A percentile compares a stretch with the other conserved stretches of the same genome.
Conservation (phyloP, 2,888 invertebrate genomes). For the Isotomurus palustris region DNA sequence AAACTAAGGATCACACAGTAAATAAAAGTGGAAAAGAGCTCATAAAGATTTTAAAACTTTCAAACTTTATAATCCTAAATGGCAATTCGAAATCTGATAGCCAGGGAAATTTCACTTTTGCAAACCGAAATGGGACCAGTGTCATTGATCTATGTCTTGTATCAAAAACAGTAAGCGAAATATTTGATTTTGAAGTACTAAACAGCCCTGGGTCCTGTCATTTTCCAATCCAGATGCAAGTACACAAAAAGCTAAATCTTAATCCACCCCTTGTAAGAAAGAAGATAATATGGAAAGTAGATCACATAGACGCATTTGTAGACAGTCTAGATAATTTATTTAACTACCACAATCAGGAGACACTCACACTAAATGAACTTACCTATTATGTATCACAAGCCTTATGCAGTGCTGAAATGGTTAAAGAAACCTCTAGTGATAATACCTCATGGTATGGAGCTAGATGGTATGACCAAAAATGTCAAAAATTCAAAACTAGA, state of each 20-base stretch:
- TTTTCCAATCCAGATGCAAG: slow-evolving; percentile 1
- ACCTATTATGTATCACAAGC: background rate
- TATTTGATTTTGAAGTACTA: slow-evolving; percentile 3
- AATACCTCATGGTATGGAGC: background rate
- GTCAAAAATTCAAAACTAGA: background rate
- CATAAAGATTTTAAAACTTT: background rate
- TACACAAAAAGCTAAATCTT: background rate
- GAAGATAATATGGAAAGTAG: slow-evolving; percentile 2
- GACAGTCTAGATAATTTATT: slow-evolving; percentile 3
- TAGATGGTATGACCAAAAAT: slow-evolving; percentile 3
- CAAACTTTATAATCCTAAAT: slow-evolving; percentile 7
- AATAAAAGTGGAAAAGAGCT: slow-evolving; percentile 6
- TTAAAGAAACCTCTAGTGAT: background rate
- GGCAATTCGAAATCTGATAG: slow-evolving; percentile 5
- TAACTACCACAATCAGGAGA: background rate
- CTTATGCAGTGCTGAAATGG: background rate
- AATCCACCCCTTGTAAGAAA: background rate
- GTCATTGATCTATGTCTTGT: slow-evolving; percentile 2
- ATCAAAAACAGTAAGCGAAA: background rate
- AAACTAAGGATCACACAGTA: background rate
- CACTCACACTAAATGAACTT: background rate
- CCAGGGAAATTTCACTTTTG: slow-evolving; percentile 13
- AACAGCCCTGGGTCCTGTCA: slow-evolving; percentile 2
- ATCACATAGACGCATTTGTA: background rate
- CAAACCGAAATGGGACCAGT: slow-evolving; percentile 6